Base-by-base conservation (phyloP, 2,888 invertebrate species). In the Bhutanitis thaidina region DNA sequence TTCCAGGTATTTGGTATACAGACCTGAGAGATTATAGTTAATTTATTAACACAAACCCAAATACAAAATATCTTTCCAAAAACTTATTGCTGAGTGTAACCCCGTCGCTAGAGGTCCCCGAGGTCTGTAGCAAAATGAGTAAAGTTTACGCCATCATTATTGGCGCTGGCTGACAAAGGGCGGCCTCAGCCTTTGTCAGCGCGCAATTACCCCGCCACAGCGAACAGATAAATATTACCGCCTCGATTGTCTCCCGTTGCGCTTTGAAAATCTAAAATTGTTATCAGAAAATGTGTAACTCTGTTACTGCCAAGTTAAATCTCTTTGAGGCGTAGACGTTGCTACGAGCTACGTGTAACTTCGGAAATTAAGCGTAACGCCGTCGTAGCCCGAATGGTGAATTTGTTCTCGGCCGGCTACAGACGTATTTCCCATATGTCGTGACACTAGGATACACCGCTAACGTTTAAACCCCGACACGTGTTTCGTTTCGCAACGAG, bases 101-200 rank as follows among this genome's bases (percentile, higher is more conserved):
- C 30, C 20, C 20, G 38, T 25, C n/a, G 36, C 35, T 40, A 16
- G 49, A 36, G 37, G 30, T 29, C 12, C 36, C 30, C 49, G 40
- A 49, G 43, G 47, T 52, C 69, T 66, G 71, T 66, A 64, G 68
- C 74, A 65, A 80, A 82, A 85, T 86, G 78, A 83, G 80, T 69
- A 77, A 84, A 85, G 81, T 82, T 85, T 77, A 72, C 71, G 69
- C 69, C 69, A 62, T 74, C 74, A 78, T 81, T 79, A 83, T 80
- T 77, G 80, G 75, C 73, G 69, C 62, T 60, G 62, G 64, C 67
- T 69, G 69, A 78, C 81, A 83, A 81, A 82, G 80, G 74, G 63
- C 65, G 51, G 57, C 69, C 67, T 60, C 62, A 59, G 60, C 61
- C 74, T 79, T 77, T 77, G 80, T 73, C 76, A 66, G 69, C 71